Evolutionary conservation across 2,113 vertebrate genomes (phyloP).

Genomic region (Psophia crepitans): DNA sequence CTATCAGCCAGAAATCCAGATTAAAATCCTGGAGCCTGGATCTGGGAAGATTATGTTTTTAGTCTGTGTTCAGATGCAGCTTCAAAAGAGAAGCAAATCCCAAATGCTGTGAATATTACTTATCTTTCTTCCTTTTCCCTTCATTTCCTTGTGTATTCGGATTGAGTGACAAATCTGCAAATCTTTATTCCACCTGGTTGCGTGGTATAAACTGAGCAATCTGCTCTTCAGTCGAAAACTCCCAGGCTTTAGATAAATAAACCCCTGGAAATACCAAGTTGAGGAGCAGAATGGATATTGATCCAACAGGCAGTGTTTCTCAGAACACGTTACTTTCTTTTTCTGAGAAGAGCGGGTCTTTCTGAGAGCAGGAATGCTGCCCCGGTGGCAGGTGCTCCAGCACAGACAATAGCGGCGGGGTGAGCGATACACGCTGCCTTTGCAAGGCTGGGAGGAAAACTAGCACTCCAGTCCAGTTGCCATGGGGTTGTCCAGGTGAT

Average conservation of each 20-base stretch:
- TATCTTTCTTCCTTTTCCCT: background rate
- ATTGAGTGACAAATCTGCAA: constrained; percentile 2
- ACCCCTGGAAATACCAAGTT: background rate
- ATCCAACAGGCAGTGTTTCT: background rate
- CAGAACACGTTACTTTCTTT: background rate
- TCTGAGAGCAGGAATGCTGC: background rate
- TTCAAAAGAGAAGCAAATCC: constrained; percentile 49
- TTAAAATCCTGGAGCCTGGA: constrained; percentile 44
- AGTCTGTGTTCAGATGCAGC: background rate
- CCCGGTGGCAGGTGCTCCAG: background rate
- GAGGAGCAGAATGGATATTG: background rate
- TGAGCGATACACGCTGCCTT: background rate
- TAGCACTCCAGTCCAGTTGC: background rate
- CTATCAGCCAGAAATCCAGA: constrained; percentile 48
- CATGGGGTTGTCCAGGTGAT: background rate
- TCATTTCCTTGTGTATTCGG: background rate
- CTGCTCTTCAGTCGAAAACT: background rate
- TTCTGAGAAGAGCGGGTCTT: background rate
- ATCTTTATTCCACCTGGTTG: constrained; percentile 22
- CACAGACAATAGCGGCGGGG: background rate
- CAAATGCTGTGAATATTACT: background rate
- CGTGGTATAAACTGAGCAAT: background rate
- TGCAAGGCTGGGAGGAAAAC: background rate
- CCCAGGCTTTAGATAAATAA: background rate
- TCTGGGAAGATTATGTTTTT: constrained; percentile 39